These are phyloP conservation scores for Chlorospingus semifuscus DNA, from an alignment of 2,797 vertebrate species.

Conservation along the genomic window DNA sequence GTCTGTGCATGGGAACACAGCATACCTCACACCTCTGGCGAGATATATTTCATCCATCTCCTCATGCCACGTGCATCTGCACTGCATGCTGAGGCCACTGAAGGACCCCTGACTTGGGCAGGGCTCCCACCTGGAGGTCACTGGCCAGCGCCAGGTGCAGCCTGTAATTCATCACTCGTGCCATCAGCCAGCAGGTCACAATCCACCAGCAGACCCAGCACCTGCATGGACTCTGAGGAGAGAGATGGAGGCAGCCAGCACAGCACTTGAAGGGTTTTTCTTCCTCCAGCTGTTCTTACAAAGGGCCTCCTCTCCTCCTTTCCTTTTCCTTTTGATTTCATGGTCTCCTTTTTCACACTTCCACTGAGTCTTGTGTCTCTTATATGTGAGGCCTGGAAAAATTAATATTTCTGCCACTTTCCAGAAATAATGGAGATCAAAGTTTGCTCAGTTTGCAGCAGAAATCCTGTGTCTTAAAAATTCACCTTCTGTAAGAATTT, in stretches of 20 bases:
- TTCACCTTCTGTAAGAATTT: not conserved
- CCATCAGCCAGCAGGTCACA: not conserved
- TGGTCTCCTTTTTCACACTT: not conserved
- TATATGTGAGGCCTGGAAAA: not conserved
- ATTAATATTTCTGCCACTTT: not conserved
- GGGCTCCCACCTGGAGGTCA: not conserved
- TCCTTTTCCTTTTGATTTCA: not conserved
- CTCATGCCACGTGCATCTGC: not conserved
- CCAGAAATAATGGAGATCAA: not conserved
- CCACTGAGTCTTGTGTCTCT: not conserved
- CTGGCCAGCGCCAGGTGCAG: fast-evolving
- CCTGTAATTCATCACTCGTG: not conserved
- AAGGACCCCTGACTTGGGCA: not conserved
- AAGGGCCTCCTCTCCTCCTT: not conserved
- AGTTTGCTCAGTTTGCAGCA: not conserved
- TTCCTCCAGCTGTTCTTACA: not conserved
- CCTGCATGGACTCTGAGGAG: not conserved
- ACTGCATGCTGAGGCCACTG: fast-evolving
- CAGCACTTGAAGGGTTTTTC: not conserved
- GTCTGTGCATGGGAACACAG: not conserved
- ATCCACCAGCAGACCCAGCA: not conserved
- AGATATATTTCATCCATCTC: not conserved
- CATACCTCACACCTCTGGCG: not conserved
- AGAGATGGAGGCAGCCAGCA: not conserved
- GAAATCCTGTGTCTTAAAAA: not conserved